A percentile compares a stretch with the other conserved stretches of the same genome.
Evolutionary conservation across 2,113 vertebrate species (phyloP).

Genomic region (Sylvicapra grimmia): DNA sequence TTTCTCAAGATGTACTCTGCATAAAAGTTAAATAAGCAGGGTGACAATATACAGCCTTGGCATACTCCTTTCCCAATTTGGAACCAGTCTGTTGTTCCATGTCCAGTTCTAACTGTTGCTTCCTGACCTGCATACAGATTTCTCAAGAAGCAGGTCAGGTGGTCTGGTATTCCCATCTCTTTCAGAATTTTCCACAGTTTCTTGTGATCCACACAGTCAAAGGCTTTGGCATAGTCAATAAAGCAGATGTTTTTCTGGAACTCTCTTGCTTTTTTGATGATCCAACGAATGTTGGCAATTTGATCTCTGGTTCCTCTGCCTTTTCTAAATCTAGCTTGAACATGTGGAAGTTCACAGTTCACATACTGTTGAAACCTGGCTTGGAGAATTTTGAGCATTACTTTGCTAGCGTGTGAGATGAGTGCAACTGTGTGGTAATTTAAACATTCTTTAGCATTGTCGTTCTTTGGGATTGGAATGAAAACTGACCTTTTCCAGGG

Average conservation of each 20-base stretch:
- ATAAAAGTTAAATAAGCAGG: not conserved
- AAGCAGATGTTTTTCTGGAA: not conserved
- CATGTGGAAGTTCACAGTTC: not conserved
- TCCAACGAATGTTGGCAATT: not conserved
- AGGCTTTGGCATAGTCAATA: not conserved
- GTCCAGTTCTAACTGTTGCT: not conserved
- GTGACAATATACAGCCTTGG: not conserved
- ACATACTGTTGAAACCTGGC: not conserved
- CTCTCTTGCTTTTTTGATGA: not conserved
- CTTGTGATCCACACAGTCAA: not conserved
- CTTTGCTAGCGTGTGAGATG: not conserved
- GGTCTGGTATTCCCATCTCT: not conserved
- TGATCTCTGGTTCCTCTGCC: not conserved
- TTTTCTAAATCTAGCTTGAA: not conserved
- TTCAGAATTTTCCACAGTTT: not conserved
- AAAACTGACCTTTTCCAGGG: not conserved
- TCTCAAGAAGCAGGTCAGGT: not conserved
- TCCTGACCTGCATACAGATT: not conserved
- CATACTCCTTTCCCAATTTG: accelerated
- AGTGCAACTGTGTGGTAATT: not conserved
- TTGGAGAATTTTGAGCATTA: not conserved
- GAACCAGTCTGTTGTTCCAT: not conserved
- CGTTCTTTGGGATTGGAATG: not conserved
- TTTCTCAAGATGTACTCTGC: not conserved
- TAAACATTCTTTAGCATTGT: not conserved